Evolutionary conservation across 2,888 invertebrate species (phyloP), one percentile per base, ranked within the genome.

Genomic region (Anaspis maculata): DNA sequence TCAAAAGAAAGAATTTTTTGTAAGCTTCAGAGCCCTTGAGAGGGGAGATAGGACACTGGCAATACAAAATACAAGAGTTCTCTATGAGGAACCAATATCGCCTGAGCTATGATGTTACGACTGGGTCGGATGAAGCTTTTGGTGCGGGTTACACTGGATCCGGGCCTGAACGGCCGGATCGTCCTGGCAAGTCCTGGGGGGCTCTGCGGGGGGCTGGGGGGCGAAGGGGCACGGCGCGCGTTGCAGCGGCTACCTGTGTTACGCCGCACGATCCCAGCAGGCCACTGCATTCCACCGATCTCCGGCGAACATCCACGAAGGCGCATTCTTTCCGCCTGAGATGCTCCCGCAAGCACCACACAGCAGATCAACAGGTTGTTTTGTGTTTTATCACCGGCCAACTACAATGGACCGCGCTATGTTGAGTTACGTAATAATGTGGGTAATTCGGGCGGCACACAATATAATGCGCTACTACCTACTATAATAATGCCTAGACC

Each of bases 261-360:
- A 64, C 63, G 57, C 57, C 54, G 52, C 57, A 57, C 58, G 58
- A 69, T 59, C 56, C 60, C 67, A 61, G 64, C 57, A 62, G 66
- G 65, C 64, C 64, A 51, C 52, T 48, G 57, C 64, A 64, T 71
- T 72, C 72, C 73, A 68, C 70, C 71, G 70, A 69, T 68, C 63
- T 32, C 11, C 40, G 37, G 44, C 56, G 54, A 52, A 37, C 42
- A 42, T 32, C 33, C 30, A 43, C 56, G 56, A 54, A 52, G 46
- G 40, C 49, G 44, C 47, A 48, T 52, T 54, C 50, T 44, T 43
- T 35, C 27, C 22, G 28, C 16, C 21, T 32, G 32, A 29, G 25
- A 29, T 25, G 19, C 30, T 13, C 15, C 29, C 21, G 13, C 12
- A 25, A 19, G 15, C 11, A 3, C 22, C 21, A 23, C 16, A 24